Conservation (phyloP, 1,140 invertebrate species). For the Pogonomyrmex californicus region DNA sequence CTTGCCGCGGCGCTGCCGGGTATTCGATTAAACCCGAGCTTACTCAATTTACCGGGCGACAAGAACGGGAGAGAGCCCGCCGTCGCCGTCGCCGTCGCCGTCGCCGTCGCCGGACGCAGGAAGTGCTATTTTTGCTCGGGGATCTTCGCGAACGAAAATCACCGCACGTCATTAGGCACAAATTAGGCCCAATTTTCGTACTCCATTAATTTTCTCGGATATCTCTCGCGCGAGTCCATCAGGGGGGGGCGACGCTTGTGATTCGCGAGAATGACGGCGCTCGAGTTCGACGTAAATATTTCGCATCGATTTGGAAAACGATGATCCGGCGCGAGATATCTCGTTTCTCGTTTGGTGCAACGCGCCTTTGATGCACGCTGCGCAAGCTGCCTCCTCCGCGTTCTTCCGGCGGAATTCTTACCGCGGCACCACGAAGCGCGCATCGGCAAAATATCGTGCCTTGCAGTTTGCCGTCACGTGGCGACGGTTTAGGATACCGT, state of each 20-base stretch:
- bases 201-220: neutral
- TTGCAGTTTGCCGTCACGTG: slow-evolving; percentile 1
- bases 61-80: slow-evolving; percentile 9
- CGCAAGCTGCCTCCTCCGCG: neutral
- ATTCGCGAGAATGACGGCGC: neutral
- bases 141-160: slow-evolving; percentile 1
- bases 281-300: neutral
- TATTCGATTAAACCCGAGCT: slow-evolving; percentile 64
- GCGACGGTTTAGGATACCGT: slow-evolving; percentile 39
- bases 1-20: slow-evolving; percentile 10
- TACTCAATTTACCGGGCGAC: slow-evolving; percentile 54
- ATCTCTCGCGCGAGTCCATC: neutral
- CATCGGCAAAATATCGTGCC: slow-evolving; percentile 35
- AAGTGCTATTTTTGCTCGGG: slow-evolving; percentile 34
- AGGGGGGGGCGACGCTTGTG: too few relatives aligned
- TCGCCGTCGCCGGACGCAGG: neutral
- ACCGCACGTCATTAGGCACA: slow-evolving; percentile 20
- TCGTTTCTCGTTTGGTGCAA: neutral
- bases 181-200: neutral
- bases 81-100: too few relatives aligned
- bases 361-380: neutral
- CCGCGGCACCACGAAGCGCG: neutral
- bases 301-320: neutral
- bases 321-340: neutral
- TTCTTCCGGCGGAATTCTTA: neutral